A percentile compares a stretch with the other conserved stretches of the same genome.
Conservation (phyloP, 2,888 invertebrate species). For the Helleia helle region DNA sequence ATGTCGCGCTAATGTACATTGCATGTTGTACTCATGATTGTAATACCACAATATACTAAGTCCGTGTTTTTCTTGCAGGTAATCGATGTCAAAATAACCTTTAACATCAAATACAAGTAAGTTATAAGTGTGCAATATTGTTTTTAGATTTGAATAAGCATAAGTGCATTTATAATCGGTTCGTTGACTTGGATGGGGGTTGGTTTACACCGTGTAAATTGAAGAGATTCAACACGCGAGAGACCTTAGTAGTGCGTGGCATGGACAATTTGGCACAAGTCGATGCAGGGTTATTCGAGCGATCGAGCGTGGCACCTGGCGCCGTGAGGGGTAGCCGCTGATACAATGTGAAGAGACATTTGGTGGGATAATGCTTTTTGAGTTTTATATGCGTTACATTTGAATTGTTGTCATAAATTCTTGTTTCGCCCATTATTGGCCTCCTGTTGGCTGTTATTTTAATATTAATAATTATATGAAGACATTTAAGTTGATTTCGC, state of each 20-base stretch:
- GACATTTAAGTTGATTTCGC: too few species aligned
- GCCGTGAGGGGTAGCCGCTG: neutral
- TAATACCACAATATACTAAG: neutral
- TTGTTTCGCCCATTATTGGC: too few species aligned
- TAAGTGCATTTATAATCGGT: conserved; percentile 16
- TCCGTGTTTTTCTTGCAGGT: conserved; percentile 57
- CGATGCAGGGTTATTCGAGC: conserved; percentile 50
- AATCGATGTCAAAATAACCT: conserved; percentile 24
- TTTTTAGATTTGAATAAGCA: too few species aligned
- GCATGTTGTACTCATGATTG: neutral
- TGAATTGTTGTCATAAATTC: too few species aligned
- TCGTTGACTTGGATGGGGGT: conserved; percentile 20
- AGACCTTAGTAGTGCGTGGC: conserved; percentile 59
- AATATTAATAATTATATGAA: too few species aligned
- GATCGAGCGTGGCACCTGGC: conserved; percentile 27
- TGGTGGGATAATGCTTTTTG: too few species aligned
- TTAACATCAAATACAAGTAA: conserved; percentile 16
- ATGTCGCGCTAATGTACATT: conserved; percentile 1
- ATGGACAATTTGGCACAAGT: conserved; percentile 64
- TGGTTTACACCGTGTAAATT: conserved; percentile 25
- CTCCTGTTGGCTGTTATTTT: too few species aligned
- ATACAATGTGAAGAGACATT: too few species aligned
- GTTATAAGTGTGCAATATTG: conserved; percentile 23
- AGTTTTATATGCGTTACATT: too few species aligned
- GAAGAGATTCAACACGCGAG: conserved; percentile 60